Percentiles rank a stretch among this genome's conserved stretches.
Evolutionary conservation across 1,140 invertebrate species (phyloP).

Genomic region (Paraescarpia echinospica): DNA sequence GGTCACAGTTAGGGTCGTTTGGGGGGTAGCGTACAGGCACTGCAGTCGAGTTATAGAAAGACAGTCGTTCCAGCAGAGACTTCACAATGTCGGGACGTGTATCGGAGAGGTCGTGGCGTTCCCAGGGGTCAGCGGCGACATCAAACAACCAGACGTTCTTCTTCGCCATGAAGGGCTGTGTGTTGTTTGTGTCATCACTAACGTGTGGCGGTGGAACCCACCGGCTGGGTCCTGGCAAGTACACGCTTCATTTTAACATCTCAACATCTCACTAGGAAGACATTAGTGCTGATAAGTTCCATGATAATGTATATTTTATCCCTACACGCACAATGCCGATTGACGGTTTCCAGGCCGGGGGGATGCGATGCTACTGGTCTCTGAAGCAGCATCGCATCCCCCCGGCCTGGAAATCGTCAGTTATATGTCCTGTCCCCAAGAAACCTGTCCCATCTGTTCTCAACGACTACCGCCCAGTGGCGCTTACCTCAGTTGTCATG

Average conservation of each 20-base stretch:
- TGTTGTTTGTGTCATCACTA: background rate
- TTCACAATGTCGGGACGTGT: slow-evolving; percentile 25
- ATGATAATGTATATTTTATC: too few relatives aligned
- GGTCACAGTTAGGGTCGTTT: slow-evolving; percentile 28
- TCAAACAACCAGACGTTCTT: slow-evolving; percentile 35
- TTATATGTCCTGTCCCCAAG: too few relatives aligned
- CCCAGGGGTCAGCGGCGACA: slow-evolving; percentile 25
- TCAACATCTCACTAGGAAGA: background rate
- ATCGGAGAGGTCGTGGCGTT: slow-evolving; percentile 23
- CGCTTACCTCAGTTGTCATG: too few relatives aligned
- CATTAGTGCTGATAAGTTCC: background rate
- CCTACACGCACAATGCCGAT: too few relatives aligned
- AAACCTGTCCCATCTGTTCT: too few relatives aligned
- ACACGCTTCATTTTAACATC: background rate
- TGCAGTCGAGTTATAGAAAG: slow-evolving; percentile 26
- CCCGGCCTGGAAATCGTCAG: too few relatives aligned
- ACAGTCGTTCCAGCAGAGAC: slow-evolving; percentile 25
- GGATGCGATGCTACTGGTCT: too few relatives aligned
- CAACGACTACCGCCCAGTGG: too few relatives aligned
- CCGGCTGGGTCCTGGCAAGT: background rate
- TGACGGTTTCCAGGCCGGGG: too few relatives aligned
- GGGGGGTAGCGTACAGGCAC: slow-evolving; percentile 28
- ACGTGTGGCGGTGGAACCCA: slow-evolving; percentile 12
- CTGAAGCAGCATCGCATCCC: too few relatives aligned
- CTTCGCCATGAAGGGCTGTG: background rate